phyloP scores from a whole-genome alignment of 35 echinoderm and acorn worm genomes.

The Ophiothrix spiculata region DNA sequence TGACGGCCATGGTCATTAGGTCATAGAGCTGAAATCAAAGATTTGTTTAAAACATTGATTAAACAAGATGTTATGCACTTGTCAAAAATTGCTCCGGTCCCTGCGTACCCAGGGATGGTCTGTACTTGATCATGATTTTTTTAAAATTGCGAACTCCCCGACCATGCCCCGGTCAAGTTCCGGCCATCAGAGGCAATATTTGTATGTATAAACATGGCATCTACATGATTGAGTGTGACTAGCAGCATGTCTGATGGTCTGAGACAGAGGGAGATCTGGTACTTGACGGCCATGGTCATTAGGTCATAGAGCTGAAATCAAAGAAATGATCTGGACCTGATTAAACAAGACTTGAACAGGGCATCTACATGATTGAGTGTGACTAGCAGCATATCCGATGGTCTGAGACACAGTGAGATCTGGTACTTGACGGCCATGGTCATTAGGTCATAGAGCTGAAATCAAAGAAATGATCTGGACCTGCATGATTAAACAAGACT shows the following conservation, averaged over 20 bases:
- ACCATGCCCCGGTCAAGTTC: too few species aligned
- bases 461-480: too few species aligned
- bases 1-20: conserved; percentile 99
- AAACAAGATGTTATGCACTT: too few species aligned
- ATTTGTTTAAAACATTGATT: too few species aligned
- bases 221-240: conserved; percentile 96
- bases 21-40: conserved; percentile 99
- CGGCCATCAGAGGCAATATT: too few species aligned
- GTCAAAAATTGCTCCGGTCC: too few species aligned
- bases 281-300: conserved; percentile 99
- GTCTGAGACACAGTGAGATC: conserved; percentile 83
- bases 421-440: conserved; percentile 99
- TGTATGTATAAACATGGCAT: conserved; percentile 71
- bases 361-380: conserved; percentile 98
- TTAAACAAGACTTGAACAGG: conserved; percentile 58
- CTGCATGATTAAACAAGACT: too few species aligned
- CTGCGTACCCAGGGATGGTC: too few species aligned
- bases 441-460: conserved; percentile 99
- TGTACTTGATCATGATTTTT: too few species aligned
- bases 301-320: conserved; percentile 98
- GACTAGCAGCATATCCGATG: conserved; percentile 82
- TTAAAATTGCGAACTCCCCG: too few species aligned
- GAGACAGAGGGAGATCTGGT: conserved; percentile 93
- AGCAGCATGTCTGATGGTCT: conserved; percentile 83
- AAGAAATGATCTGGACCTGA: too few species aligned